phyloP scores from a whole-genome alignment of 2,888 invertebrate genomes.

The Lathronympha strigana region DNA sequence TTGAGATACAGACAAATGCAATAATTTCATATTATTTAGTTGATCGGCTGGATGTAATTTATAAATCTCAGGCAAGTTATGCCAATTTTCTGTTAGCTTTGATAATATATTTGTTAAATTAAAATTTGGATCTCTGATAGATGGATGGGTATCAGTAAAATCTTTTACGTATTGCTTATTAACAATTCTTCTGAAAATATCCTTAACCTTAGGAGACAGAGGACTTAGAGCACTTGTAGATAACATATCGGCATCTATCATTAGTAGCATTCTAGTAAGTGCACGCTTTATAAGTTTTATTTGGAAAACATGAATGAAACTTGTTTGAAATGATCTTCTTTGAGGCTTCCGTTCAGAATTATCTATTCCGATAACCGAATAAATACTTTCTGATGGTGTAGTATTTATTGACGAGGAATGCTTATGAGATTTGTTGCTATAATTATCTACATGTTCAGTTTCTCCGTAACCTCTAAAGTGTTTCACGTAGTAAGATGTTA shows the following conservation, averaged over 20 bases:
- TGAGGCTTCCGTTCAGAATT: constrained; percentile 1
- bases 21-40: constrained; percentile 59
- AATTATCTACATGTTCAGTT: not conserved
- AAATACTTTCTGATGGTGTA: not conserved
- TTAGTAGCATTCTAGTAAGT: constrained; percentile 52
- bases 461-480: constrained; percentile 7
- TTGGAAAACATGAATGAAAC: not conserved
- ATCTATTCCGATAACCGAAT: not conserved
- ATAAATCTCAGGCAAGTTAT: constrained; percentile 49
- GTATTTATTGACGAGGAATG: not conserved
- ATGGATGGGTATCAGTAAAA: constrained; percentile 44
- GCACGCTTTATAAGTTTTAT: not conserved
- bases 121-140: constrained; percentile 51
- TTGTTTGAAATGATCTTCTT: constrained; percentile 33
- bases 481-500: constrained; percentile 19
- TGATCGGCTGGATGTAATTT: constrained; percentile 51
- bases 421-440: not conserved
- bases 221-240: constrained; percentile 50
- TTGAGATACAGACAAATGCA: constrained; percentile 56
- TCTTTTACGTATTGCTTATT: constrained; percentile 53
- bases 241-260: constrained; percentile 55
- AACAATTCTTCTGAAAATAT: constrained; percentile 59
- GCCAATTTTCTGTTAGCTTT: constrained; percentile 59
- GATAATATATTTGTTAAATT: constrained; percentile 57
- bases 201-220: constrained; percentile 53